These are phyloP conservation scores for Chloroclysta siterata DNA, from an alignment of 2,888 invertebrate species.

Conservation along the genomic window DNA sequence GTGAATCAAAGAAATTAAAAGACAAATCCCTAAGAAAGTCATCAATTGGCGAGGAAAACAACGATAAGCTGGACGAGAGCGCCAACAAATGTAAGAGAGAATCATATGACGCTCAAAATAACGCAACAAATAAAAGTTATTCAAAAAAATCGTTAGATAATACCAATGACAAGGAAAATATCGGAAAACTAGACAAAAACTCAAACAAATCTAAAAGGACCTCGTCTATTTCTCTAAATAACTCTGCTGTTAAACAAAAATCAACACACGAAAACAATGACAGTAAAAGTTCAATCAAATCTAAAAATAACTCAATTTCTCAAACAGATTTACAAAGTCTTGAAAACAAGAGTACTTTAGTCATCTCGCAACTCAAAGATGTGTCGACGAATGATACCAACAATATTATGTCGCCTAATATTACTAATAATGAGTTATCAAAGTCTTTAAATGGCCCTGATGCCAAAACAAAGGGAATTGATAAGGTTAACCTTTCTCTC, in stretches of 20 bases:
- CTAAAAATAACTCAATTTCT: constrained; percentile 49
- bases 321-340: constrained; percentile 46
- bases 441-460: constrained; percentile 55
- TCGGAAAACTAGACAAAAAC: constrained; percentile 21
- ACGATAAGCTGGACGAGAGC: constrained; percentile 22
- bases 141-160: constrained; percentile 12
- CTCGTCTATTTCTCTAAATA: constrained; percentile 27
- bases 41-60: constrained; percentile 21
- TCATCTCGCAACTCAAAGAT: constrained; percentile 70
- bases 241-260: constrained; percentile 27
- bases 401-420: constrained; percentile 51
- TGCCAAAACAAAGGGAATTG: constrained; percentile 48
- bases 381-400: constrained; percentile 53
- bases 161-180: constrained; percentile 2
- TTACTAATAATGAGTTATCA: constrained; percentile 50
- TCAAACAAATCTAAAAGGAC: constrained; percentile 34
- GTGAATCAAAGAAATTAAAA: constrained; percentile 14
- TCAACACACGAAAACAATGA: constrained; percentile 32
- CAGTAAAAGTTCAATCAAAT: constrained; percentile 45
- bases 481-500: constrained; percentile 56
- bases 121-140: constrained; percentile 24
- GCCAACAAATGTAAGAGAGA: constrained; percentile 39
- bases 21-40: constrained; percentile 38
- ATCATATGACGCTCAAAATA: constrained; percentile 30
- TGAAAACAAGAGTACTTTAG: constrained; percentile 66